phyloP scores from a whole-genome alignment of 2,888 invertebrate species.

The Parelbella ahira region DNA sequence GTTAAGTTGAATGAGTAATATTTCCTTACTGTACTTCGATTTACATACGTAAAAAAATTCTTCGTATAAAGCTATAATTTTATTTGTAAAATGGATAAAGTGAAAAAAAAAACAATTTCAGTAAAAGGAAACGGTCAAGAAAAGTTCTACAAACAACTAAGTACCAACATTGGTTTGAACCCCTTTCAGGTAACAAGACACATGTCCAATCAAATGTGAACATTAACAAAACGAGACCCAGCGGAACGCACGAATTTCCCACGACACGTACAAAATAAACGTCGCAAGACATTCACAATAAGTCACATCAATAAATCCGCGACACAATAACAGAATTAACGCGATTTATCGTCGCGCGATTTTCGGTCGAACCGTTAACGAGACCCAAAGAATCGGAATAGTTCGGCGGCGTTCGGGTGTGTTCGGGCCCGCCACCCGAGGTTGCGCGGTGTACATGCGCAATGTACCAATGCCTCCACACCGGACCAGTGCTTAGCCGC shows the following conservation, averaged over 20 bases:
- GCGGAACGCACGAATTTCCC: conserved; percentile 9
- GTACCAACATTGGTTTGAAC: too few relatives aligned
- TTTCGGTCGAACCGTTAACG: conserved; percentile 61
- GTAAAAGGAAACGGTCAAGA: too few relatives aligned
- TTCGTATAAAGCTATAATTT: too few relatives aligned
- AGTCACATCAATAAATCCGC: conserved; percentile 50
- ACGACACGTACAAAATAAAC: conserved; percentile 27
- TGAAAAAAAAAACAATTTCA: too few relatives aligned
- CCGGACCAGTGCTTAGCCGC: conserved; percentile 58
- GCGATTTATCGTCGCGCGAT: conserved; percentile 64
- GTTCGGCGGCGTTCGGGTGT: conserved; percentile 35
- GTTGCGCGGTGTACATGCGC: conserved; percentile 74
- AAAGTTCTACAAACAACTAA: too few relatives aligned
- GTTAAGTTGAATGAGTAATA: too few relatives aligned
- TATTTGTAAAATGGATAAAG: too few relatives aligned
- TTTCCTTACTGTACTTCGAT: too few relatives aligned
- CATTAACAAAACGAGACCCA: conserved; percentile 13
- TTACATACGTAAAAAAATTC: too few relatives aligned
- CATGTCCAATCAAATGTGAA: conserved; percentile 14
- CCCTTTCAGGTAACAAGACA: too few relatives aligned
- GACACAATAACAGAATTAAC: conserved; percentile 70
- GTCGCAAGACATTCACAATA: conserved; percentile 24
- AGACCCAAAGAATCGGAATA: conserved; percentile 51
- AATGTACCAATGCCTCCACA: conserved; percentile 52
- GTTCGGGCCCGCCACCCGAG: conserved; percentile 32